Evolutionary conservation across 2,888 invertebrate genomes (phyloP), one percentile per base, ranked within the genome.

Genomic region (Volucella bombylans): DNA sequence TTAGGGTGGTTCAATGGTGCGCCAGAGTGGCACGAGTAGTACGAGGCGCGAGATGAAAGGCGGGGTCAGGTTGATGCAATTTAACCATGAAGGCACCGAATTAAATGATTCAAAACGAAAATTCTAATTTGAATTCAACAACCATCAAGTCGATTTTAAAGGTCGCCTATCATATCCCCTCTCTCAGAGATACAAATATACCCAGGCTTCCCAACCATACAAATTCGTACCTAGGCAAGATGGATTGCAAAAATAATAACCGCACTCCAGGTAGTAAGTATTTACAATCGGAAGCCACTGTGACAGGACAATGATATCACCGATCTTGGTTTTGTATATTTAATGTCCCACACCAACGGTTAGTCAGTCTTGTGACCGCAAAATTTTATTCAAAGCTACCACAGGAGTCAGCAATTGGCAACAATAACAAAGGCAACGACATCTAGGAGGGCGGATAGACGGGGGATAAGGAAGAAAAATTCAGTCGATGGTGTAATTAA

Each of bases 61-160:
- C 4, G 39, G 39, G 15, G 23, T 0, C 14, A 39, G 59, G 4
- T 6, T 15, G 23, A 67, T 65, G 55, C 69, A 79, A 71, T 71
- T 74, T 65, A 45, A 18, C 39, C 31, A 15, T 59, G 62, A 79
- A 68, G 61, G 71, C 61, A 68, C 62, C 68, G 76, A 80, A 85
- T 85, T 85, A 85, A 80, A 85, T 85, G 83, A 80, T 76, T 85
- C 83, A 85, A 80, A 76, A 85, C 80, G 80, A 85, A 85, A 71
- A 71, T 80, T 62, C 61, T 76, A 80, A 85, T 85, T 85, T 85
- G 83, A 80, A 80, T 85, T 85, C 83, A 80, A 85, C 74, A 80
- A 47, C 83, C 74, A 79, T 74, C 64, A 49, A 61, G 54, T 62
- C 65, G 62, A 80, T 76, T 80, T 76, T 45, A 64, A 71, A 71